phyloP scores from a whole-genome alignment of 2,888 invertebrate genomes.

The Cephalotes varians region DNA sequence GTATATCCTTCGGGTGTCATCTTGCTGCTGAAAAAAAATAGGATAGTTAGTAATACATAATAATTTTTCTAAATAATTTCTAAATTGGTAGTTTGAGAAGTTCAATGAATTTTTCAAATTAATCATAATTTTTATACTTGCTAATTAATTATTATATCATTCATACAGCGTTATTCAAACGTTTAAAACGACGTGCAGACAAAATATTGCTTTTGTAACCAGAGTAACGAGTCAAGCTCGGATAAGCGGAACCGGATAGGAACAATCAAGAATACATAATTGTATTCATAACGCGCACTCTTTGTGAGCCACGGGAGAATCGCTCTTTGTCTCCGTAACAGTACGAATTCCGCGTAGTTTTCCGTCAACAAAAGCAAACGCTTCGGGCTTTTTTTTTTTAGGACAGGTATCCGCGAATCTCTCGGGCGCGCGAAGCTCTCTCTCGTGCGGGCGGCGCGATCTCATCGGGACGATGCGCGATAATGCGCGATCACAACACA shows the following conservation, averaged over 20 bases:
- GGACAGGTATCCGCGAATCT: neutral
- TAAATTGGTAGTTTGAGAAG: neutral
- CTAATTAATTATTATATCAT: neutral
- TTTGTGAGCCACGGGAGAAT: neutral
- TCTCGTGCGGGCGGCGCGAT: neutral
- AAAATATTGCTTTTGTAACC: neutral
- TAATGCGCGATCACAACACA: neutral
- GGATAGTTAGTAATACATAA: neutral
- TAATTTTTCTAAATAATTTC: neutral
- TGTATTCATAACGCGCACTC: neutral
- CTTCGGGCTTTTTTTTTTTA: neutral
- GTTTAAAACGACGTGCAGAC: neutral
- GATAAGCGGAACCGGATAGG: neutral
- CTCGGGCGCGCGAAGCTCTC: neutral
- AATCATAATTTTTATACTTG: neutral
- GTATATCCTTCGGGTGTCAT: slow-evolving; percentile 87
- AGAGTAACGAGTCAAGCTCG: neutral
- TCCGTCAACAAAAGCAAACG: neutral
- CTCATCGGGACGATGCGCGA: neutral
- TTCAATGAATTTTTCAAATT: too few species aligned
- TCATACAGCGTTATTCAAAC: neutral
- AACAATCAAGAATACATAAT: slow-evolving; percentile 4
- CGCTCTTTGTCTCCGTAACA: slow-evolving; percentile 5
- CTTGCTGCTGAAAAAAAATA: slow-evolving; percentile 62
- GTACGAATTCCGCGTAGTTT: too few species aligned